Percentiles rank a stretch among this genome's conserved stretches.
Conservation (phyloP, 1,140 invertebrate species). For the Calliopsis andreniformis region DNA sequence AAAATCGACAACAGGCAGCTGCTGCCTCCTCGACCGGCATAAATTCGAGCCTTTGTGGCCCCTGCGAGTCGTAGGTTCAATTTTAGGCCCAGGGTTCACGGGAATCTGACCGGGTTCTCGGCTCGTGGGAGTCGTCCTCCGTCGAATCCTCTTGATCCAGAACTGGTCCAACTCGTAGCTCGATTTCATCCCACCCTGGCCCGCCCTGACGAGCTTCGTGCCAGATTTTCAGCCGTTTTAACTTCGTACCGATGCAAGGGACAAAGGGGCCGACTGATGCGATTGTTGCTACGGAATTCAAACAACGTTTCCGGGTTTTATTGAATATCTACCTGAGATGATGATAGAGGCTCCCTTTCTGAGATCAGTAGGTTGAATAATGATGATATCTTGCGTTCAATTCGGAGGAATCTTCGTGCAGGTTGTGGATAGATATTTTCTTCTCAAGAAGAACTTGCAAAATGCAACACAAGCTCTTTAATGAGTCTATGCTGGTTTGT, state of each 20-base stretch:
- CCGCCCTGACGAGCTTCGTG: neutral
- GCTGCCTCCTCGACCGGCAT: slow-evolving; percentile 39
- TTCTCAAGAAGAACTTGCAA: too few relatives aligned
- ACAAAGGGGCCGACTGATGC: neutral
- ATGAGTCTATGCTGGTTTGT: too few relatives aligned
- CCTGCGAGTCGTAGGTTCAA: neutral
- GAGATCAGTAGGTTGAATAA: too few relatives aligned
- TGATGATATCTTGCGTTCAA: too few relatives aligned
- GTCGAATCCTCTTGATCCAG: neutral
- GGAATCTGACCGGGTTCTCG: neutral
- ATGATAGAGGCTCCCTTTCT: too few relatives aligned
- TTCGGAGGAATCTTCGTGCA: too few relatives aligned
- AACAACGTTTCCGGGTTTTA: too few relatives aligned
- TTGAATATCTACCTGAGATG: too few relatives aligned
- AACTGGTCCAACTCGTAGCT: slow-evolving; percentile 7
- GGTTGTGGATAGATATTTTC: too few relatives aligned
- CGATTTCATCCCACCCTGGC: neutral
- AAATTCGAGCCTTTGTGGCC: slow-evolving; percentile 32
- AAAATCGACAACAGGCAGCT: slow-evolving; percentile 65
- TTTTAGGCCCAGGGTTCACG: neutral
- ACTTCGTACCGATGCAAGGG: too few relatives aligned
- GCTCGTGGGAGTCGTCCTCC: slow-evolving; percentile 9
- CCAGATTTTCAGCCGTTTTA: neutral
- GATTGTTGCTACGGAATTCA: neutral
- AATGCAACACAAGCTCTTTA: too few relatives aligned